Percentiles rank a stretch among this genome's conserved stretches.
These are phyloP conservation scores for Sinocyclocheilus rhinocerous DNA, from an alignment of 2,113 vertebrate species.

Conservation along the genomic window DNA sequence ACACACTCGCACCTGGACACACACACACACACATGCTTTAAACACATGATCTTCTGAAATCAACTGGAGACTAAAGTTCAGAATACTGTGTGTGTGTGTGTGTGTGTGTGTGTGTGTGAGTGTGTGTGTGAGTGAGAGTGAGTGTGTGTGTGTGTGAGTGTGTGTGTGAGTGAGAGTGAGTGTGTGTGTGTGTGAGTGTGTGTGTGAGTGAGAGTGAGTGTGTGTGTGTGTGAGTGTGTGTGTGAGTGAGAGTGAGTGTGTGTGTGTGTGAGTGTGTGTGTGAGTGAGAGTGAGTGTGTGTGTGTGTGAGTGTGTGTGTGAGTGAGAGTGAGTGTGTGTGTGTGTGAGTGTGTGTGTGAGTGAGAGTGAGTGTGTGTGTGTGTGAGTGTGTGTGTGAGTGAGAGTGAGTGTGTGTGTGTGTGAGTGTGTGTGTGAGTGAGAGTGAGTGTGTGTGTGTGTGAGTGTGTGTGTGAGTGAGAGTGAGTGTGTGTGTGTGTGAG, in stretches of 20 bases:
- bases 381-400: neutral
- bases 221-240: neutral
- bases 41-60: neutral
- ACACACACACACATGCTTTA: conserved; percentile 11
- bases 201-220: neutral
- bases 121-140: neutral
- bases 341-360: neutral
- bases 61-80: neutral
- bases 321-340: neutral
- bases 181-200: conserved; percentile 33
- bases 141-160: neutral
- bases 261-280: neutral
- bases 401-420: conserved; percentile 25
- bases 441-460: neutral
- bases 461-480: neutral
- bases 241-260: neutral
- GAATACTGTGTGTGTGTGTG: neutral
- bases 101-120: no score
- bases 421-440: neutral
- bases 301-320: neutral
- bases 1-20: conserved; percentile 80
- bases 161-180: neutral
- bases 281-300: neutral
- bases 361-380: neutral
- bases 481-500: conserved; percentile 37